Evolutionary conservation across 1,140 invertebrate genomes (phyloP).

Genomic region (Drosophila tropicalis): DNA sequence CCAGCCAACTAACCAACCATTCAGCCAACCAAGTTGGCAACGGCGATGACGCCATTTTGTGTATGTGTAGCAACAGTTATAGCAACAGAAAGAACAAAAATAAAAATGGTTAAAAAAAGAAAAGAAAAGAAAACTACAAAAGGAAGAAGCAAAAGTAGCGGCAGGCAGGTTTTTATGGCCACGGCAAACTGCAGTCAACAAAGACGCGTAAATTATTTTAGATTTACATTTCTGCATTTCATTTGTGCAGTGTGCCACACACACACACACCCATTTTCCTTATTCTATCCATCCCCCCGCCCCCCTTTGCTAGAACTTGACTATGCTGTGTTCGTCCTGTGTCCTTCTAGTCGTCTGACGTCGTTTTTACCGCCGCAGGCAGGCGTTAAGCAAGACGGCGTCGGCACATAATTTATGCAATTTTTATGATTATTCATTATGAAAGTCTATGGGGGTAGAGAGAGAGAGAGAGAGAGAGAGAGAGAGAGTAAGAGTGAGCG

Average conservation of each 20-base stretch:
- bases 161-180: conserved; percentile 74
- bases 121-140: conserved; percentile 43
- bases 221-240: conserved; percentile 82
- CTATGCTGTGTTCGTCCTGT: conserved; percentile 1
- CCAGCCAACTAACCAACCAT: conserved; percentile 40
- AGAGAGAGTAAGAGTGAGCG: conserved; percentile 37
- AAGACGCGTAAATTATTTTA: conserved; percentile 82
- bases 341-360: conserved; percentile 30
- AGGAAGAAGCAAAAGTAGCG: conserved; percentile 29
- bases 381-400: conserved; percentile 78
- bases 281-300: neutral
- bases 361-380: conserved; percentile 55
- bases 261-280: neutral
- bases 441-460: conserved; percentile 44
- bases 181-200: conserved; percentile 76
- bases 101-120: conserved; percentile 49
- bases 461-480: conserved; percentile 38
- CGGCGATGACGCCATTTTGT: conserved; percentile 70
- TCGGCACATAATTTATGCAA: conserved; percentile 79
- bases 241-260: conserved; percentile 59
- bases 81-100: conserved; percentile 52
- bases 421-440: conserved; percentile 82
- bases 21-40: conserved; percentile 18
- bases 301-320: neutral
- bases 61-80: conserved; percentile 71